Conservation (phyloP, 2,113 vertebrate genomes). For the Lepus europaeus region DNA sequence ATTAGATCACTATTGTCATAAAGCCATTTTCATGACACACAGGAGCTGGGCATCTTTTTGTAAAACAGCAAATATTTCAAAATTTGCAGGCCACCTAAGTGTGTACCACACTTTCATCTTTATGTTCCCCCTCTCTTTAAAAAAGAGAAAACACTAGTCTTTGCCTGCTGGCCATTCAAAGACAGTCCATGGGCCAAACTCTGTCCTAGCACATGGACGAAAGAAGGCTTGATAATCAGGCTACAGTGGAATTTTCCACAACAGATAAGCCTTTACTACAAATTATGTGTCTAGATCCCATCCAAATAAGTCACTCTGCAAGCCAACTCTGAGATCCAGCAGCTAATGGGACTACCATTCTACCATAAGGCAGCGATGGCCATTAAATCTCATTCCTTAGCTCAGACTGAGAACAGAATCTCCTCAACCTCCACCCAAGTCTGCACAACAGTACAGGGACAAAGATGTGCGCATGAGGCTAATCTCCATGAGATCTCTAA, state of each 20-base stretch:
- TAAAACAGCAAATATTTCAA: neutral
- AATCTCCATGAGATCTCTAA: neutral
- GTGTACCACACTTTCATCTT: conserved; percentile 22
- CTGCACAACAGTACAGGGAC: neutral
- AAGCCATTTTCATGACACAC: neutral
- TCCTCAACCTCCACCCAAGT: neutral
- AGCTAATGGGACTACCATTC: conserved; percentile 14
- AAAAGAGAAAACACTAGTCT: neutral
- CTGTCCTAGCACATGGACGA: neutral
- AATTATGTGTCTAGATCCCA: conserved; percentile 23
- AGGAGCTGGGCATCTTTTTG: neutral
- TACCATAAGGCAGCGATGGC: neutral
- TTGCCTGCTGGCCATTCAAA: neutral
- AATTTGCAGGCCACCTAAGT: neutral
- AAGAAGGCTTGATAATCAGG: neutral
- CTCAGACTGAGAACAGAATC: conserved; percentile 7
- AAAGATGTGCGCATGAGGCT: neutral
- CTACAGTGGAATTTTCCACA: conserved; percentile 3
- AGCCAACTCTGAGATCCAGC: conserved; percentile 16
- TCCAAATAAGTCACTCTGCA: conserved; percentile 31
- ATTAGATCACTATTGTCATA: neutral
- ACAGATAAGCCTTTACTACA: conserved; percentile 11
- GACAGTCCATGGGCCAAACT: neutral
- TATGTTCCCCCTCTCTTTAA: neutral
- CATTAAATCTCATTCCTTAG: conserved; percentile 10